Evolutionary conservation across 2,888 invertebrate genomes (phyloP).

Genomic region (Globia sparganii): DNA sequence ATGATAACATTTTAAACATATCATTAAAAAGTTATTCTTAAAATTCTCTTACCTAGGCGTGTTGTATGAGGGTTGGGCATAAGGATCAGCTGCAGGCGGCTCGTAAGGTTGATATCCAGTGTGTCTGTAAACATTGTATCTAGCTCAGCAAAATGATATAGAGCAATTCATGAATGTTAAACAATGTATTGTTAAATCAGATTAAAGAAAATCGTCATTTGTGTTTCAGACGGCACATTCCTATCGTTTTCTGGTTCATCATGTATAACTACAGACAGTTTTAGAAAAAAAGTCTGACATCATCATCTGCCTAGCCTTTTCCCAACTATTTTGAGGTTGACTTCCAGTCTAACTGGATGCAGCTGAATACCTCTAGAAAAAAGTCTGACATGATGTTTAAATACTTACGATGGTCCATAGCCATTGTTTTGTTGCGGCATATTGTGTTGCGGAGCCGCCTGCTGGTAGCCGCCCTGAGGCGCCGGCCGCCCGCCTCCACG

Average conservation of each 20-base stretch:
- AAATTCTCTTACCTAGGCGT: conserved; percentile 76
- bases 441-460: conserved; percentile 75
- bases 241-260: conserved; percentile 89
- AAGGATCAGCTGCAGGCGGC: conserved; percentile 81
- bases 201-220: conserved; percentile 81
- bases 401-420: conserved; percentile 83
- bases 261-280: conserved; percentile 61
- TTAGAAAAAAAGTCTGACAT: background rate
- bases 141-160: conserved; percentile 16
- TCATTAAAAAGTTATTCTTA: background rate
- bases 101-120: conserved; percentile 87
- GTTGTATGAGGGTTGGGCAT: conserved; percentile 82
- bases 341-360: no score
- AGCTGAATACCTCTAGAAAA: background rate
- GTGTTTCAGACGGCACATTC: conserved; percentile 90
- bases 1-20: background rate
- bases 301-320: no score
- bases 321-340: no score
- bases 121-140: conserved; percentile 73
- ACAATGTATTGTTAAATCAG: conserved; percentile 69
- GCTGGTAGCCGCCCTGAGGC: conserved; percentile 78
- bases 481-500: conserved; percentile 79
- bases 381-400: background rate
- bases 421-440: conserved; percentile 81
- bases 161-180: background rate